A percentile compares a stretch with the other conserved stretches of the same genome.
These are phyloP conservation scores for Catamblyrhynchus diadema DNA, from an alignment of 2,797 vertebrate genomes.

Conservation along the genomic window DNA sequence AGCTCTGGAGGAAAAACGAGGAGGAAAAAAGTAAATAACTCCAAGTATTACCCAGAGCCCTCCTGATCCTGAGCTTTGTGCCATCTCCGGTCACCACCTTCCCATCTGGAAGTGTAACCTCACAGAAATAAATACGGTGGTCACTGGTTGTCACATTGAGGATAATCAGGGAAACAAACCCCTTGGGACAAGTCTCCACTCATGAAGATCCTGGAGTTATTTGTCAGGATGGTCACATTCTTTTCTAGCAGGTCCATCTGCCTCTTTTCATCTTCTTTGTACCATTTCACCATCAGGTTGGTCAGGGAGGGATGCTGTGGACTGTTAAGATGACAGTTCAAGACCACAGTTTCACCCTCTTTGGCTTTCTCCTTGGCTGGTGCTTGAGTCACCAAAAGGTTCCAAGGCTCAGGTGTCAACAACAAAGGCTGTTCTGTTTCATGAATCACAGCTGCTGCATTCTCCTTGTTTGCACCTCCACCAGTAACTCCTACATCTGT, in stretches of 20 bases:
- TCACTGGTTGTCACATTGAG: constrained; percentile 65
- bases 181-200: constrained; percentile 60
- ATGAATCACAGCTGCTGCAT: neutral
- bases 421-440: neutral
- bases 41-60: constrained; percentile 53
- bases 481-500: neutral
- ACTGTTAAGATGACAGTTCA: constrained; percentile 54
- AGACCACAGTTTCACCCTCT: constrained; percentile 67
- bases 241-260: constrained; percentile 33
- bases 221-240: constrained; percentile 37
- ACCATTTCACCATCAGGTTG: constrained; percentile 59
- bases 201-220: constrained; percentile 60
- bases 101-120: neutral
- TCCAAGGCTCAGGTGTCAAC: neutral
- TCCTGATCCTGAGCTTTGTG: constrained; percentile 72
- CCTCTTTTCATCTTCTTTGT: constrained; percentile 64
- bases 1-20: neutral
- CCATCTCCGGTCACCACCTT: constrained; percentile 57
- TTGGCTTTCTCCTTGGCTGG: constrained; percentile 69
- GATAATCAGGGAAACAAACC: constrained; percentile 60
- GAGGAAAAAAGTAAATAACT: neutral
- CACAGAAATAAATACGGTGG: constrained; percentile 67
- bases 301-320: neutral
- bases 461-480: neutral
- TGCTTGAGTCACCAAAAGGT: constrained; percentile 49